Conservation (phyloP, 2,888 invertebrate genomes). For the Meta bourneti region DNA sequence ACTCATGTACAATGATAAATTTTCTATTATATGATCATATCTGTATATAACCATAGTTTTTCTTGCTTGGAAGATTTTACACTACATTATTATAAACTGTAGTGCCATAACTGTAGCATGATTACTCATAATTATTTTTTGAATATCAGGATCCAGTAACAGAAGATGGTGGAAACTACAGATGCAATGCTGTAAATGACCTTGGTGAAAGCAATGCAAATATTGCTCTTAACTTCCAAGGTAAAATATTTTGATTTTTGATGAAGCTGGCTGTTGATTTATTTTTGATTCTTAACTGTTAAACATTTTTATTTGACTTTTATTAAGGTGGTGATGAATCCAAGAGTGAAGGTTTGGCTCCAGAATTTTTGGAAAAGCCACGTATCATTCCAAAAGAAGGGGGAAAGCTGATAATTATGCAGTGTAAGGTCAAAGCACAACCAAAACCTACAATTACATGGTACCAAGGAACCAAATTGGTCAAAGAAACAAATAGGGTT, state of each 20-base stretch:
- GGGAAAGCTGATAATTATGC: conserved; percentile 97
- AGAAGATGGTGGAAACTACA: conserved; percentile 98
- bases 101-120: too few relatives aligned
- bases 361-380: conserved; percentile 98
- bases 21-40: too few relatives aligned
- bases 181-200: conserved; percentile 99
- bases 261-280: background rate
- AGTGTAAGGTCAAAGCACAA: conserved; percentile 93
- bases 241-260: conserved; percentile 80
- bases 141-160: conserved; percentile 89
- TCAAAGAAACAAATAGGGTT: conserved; percentile 84
- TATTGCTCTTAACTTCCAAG: conserved; percentile 99
- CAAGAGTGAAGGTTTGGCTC: conserved; percentile 87
- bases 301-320: background rate
- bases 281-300: background rate
- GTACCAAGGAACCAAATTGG: conserved; percentile 93
- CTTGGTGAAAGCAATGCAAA: conserved; percentile 99
- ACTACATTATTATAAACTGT: too few relatives aligned
- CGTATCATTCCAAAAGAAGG: conserved; percentile 99
- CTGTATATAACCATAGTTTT: too few relatives aligned
- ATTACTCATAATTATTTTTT: background rate
- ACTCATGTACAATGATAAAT: too few relatives aligned
- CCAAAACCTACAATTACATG: conserved; percentile 97
- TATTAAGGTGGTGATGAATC: conserved; percentile 40
- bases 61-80: too few relatives aligned